These are phyloP conservation scores for Phymatocera aterrima DNA, from an alignment of 2,888 invertebrate species.

Conservation along the genomic window DNA sequence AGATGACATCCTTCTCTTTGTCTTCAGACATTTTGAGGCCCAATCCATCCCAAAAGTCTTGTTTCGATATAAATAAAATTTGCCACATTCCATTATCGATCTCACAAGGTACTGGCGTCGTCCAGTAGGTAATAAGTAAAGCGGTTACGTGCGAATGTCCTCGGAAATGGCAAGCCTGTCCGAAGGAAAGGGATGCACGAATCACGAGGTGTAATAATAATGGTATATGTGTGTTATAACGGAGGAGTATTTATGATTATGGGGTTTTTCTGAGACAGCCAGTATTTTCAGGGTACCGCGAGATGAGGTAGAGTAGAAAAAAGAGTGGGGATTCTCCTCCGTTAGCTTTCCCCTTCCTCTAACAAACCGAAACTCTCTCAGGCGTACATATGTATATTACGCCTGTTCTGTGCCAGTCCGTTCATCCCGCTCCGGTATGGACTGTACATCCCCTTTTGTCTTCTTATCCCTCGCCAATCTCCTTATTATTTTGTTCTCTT, in stretches of 20 bases:
- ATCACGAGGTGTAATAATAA: conserved; percentile 44
- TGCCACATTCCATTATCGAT: background rate
- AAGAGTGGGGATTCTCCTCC: background rate
- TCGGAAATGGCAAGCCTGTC: conserved; percentile 5
- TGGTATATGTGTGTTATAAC: conserved; percentile 43
- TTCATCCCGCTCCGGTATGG: conserved; percentile 33
- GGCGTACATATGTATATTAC: conserved; percentile 45
- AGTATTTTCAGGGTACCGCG: conserved; percentile 41
- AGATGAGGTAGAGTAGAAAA: conserved; percentile 43
- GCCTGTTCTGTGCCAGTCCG: conserved; percentile 37
- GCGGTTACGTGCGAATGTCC: conserved; percentile 19
- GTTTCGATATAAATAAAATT: background rate
- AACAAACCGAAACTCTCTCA: conserved; percentile 37
- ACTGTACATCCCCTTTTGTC: conserved; percentile 5
- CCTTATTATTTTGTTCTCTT: background rate
- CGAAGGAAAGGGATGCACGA: conserved; percentile 20
- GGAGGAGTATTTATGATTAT: conserved; percentile 44
- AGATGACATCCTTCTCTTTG: background rate
- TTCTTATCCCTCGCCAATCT: background rate
- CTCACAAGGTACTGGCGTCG: background rate
- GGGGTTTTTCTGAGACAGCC: conserved; percentile 38
- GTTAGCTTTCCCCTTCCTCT: conserved; percentile 14
- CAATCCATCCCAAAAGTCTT: background rate
- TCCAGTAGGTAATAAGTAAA: background rate
- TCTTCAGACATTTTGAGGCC: no score